These are phyloP conservation scores for Silurus aristotelis DNA, from an alignment of 2,797 vertebrate species.

Conservation along the genomic window DNA sequence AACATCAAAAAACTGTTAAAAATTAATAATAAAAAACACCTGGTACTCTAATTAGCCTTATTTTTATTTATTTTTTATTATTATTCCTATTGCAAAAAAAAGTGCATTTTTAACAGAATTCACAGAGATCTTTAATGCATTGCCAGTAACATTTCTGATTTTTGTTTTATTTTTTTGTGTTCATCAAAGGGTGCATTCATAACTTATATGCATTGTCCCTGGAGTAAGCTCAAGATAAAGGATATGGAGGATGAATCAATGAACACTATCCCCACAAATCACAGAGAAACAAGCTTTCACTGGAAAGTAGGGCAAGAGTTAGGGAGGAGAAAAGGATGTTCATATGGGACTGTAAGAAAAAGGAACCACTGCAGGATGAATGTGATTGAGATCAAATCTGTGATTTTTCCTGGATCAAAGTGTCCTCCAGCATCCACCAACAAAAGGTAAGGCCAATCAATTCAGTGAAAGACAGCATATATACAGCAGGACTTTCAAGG, in stretches of 20 bases:
- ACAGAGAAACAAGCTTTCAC: not conserved
- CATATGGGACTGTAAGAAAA: not conserved
- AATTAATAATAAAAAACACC: not conserved
- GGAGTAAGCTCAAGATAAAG: not conserved
- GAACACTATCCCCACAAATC: not conserved
- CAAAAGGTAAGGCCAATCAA: slow-evolving; percentile 24
- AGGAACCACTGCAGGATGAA: slow-evolving; percentile 10
- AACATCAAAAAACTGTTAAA: not conserved
- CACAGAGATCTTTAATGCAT: not conserved
- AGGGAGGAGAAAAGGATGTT: slow-evolving; percentile 5
- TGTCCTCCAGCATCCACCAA: slow-evolving; percentile 10
- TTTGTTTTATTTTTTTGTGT: not conserved
- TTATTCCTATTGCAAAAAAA: too few species aligned
- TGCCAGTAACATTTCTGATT: not conserved
- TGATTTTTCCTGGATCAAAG: slow-evolving; percentile 37
- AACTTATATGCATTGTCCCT: not conserved
- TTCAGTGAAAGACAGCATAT: slow-evolving; percentile 12
- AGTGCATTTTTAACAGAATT: not conserved
- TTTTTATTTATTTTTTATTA: not conserved
- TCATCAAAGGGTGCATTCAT: not conserved
- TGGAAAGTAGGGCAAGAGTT: slow-evolving; percentile 22
- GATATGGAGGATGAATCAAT: not conserved
- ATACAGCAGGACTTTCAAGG: slow-evolving; percentile 30
- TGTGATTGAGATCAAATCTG: slow-evolving; percentile 29
- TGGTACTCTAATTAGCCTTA: not conserved